Evolutionary conservation across 1,140 invertebrate genomes (phyloP).

Genomic region (Apocrypta bakeri): DNA sequence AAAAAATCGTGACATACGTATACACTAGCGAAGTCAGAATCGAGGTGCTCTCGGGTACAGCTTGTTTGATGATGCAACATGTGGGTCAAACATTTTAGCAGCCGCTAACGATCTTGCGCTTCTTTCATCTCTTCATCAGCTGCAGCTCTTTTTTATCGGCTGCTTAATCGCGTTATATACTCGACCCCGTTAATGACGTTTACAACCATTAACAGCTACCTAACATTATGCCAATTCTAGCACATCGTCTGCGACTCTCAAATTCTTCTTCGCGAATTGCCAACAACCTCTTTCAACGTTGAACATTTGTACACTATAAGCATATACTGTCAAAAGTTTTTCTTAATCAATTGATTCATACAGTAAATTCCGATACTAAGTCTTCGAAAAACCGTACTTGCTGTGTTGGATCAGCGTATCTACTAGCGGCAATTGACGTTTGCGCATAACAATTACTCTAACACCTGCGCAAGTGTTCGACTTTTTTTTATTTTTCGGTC

Average conservation of each 20-base stretch:
- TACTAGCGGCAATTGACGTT: not conserved
- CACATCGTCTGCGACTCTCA: not conserved
- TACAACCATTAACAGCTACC: constrained; percentile 59
- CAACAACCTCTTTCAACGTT: not conserved
- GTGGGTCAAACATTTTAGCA: constrained; percentile 72
- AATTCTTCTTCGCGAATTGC: not conserved
- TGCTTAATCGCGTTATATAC: constrained; percentile 40
- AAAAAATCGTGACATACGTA: not conserved
- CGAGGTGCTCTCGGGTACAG: not conserved
- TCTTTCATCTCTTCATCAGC: not conserved
- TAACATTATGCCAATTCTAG: constrained; percentile 46
- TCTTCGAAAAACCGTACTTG: not conserved
- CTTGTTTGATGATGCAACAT: constrained; percentile 58
- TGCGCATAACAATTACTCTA: not conserved
- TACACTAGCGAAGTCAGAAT: not conserved
- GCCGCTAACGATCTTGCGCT: constrained; percentile 62
- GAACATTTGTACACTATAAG: not conserved
- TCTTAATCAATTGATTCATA: not conserved
- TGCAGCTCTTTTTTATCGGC: constrained; percentile 27
- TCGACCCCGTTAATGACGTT: constrained; percentile 62
- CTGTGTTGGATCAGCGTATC: not conserved
- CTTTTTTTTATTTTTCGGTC: too few relatives aligned
- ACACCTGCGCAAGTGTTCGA: constrained; percentile 6
- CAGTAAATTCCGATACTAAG: not conserved
- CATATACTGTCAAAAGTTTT: too few relatives aligned